Percentiles rank a stretch among this genome's conserved stretches.
Conservation (phyloP, 1,140 invertebrate genomes). For the Bombus polaris region DNA sequence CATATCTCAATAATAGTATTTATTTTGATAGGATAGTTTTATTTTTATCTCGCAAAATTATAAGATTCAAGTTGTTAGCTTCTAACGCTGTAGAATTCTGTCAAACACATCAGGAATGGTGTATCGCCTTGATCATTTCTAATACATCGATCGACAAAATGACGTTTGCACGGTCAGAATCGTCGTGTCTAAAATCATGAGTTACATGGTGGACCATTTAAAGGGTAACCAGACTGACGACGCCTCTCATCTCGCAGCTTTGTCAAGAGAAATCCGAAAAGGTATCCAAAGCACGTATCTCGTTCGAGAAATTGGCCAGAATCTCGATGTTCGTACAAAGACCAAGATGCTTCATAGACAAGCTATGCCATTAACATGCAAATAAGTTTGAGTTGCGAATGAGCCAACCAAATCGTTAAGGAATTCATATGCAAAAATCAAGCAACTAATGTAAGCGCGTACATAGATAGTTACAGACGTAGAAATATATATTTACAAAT, state of each 20-base stretch:
- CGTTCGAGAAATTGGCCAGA: conserved; percentile 1
- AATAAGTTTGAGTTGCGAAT: background rate
- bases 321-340: background rate
- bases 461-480: background rate
- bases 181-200: background rate
- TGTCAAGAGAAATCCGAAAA: background rate
- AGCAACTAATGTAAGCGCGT: no score
- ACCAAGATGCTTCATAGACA: background rate
- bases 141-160: background rate
- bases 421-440: background rate
- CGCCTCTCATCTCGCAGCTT: background rate
- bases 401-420: background rate
- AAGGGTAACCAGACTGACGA: background rate
- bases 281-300: background rate
- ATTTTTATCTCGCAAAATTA: no score
- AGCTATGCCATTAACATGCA: no score
- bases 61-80: no score
- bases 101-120: fast-evolving
- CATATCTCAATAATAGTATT: no score
- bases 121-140: background rate
- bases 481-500: no score
- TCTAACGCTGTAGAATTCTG: background rate
- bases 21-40: no score
- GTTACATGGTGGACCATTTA: background rate
- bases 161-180: background rate